These are phyloP conservation scores for Acromyrmex charruanus DNA, from an alignment of 1,140 invertebrate genomes.

Conservation along the genomic window DNA sequence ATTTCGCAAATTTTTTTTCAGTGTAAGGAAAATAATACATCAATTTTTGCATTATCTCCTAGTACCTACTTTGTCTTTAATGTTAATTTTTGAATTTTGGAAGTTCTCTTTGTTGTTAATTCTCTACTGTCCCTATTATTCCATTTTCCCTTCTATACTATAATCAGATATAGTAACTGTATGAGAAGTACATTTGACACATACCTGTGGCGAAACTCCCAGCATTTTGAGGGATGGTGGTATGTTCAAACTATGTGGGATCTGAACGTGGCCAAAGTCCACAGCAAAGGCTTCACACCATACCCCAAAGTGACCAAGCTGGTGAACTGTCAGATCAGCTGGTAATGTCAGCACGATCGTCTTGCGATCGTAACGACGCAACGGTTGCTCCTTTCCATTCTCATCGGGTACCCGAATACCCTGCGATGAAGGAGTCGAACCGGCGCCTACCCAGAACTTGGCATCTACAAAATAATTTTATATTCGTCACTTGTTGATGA, in stretches of 20 bases:
- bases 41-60: too few species aligned
- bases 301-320: conserved; percentile 94
- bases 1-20: too few species aligned
- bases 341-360: conserved; percentile 95
- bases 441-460: conserved; percentile 96
- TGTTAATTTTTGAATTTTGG: too few species aligned
- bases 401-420: conserved; percentile 95
- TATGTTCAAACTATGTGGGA: conserved; percentile 92
- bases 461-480: conserved; percentile 89
- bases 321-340: conserved; percentile 87
- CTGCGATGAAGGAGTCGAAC: conserved; percentile 91
- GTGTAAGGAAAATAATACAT: too few species aligned
- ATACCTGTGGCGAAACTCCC: conserved; percentile 96
- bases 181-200: conserved; percentile 73
- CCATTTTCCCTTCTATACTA: background rate
- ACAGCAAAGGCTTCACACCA: conserved; percentile 96
- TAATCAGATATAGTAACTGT: background rate
- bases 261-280: conserved; percentile 94
- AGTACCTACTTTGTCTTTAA: too few species aligned
- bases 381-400: conserved; percentile 93
- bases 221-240: conserved; percentile 97
- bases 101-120: too few species aligned
- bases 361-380: conserved; percentile 93
- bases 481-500: background rate
- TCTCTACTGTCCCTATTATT: too few species aligned